Base-by-base conservation (phyloP, 2,113 vertebrate genomes). In the Percopsis transmontana region DNA sequence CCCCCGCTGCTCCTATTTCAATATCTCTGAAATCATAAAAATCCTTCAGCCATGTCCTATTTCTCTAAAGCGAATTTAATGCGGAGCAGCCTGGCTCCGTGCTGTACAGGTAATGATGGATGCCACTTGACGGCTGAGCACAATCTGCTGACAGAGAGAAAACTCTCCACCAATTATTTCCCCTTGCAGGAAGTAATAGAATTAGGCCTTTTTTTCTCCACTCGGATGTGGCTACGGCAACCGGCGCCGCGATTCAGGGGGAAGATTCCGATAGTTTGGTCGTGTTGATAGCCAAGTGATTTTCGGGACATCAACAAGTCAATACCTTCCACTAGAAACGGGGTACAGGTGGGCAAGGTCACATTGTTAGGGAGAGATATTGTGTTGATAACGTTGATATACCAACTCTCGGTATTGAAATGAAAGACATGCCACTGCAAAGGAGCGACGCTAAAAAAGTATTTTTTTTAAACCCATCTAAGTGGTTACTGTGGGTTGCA, bases 1-100 rank as follows among this genome's bases (percentile, higher is more conserved):
- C 15, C 21, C 57, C 51, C 70, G 56, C 65, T 58, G 60, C 72
- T 80, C 85, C 77, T 78, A 87, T 89, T 90, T 87, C 86, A 88
- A 83, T 88, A 88, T 83, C 78, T 83, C 71, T 80, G 63, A 87
- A 88, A 89, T 90, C 85, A 83, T 90, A 86, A 89, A 89, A 90
- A 84, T 82, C 86, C 77, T 73, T 90, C 86, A 89, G 80, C 81
- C 88, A 83, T 89, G 86, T 89, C 88, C 84, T 71, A 87, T 90
- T 90, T 79, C 84, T 86, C 84, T 74, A 81, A 87, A 83, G 71
- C 53, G 2, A 86, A 88, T 89, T 83, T 81, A 77, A 88, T 88
- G 77, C 76, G 56, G 71, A 73, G 79, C 66, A 68, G 87, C 70
- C 66, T 70, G 77, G 62, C 59, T 58, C 58, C 61, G 75, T 44